These are phyloP conservation scores for Apis mellifera DNA, from an alignment of 1,140 invertebrate genomes.

Conservation along the genomic window DNA sequence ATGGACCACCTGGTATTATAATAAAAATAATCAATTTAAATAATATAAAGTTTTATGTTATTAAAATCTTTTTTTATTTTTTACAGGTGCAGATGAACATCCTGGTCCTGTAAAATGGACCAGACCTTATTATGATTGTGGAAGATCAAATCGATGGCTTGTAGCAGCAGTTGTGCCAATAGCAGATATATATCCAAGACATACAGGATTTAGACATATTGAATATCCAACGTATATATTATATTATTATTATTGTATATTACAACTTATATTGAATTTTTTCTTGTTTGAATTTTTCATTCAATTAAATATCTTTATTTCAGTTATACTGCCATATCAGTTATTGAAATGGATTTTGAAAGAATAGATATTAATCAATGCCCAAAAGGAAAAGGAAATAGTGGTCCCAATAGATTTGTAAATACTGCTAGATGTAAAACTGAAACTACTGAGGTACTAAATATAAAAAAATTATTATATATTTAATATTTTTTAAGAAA, in stretches of 20 bases:
- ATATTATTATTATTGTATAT: background rate
- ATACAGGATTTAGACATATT: constrained; percentile 96
- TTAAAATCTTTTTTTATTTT: constrained; percentile 11
- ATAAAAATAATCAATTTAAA: constrained; percentile 20
- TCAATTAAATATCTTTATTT: constrained; percentile 59
- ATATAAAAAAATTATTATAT: background rate
- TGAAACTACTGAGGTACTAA: constrained; percentile 91
- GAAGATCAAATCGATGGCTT: constrained; percentile 97
- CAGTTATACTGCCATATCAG: constrained; percentile 95
- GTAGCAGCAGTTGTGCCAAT: constrained; percentile 96
- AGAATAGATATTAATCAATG: constrained; percentile 99
- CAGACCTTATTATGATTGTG: constrained; percentile 98
- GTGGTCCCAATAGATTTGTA: constrained; percentile 93
- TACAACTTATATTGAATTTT: background rate
- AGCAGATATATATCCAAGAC: constrained; percentile 96
- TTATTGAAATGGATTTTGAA: constrained; percentile 98
- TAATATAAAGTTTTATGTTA: background rate
- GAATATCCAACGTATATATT: constrained; percentile 94
- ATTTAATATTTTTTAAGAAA: constrained; percentile 4
- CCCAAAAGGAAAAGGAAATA: constrained; percentile 93
- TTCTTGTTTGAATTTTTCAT: background rate
- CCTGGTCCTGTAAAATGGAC: constrained; percentile 97
- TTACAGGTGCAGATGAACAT: constrained; percentile 89
- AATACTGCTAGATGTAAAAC: constrained; percentile 95
- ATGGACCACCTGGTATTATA: constrained; percentile 89